Conservation (phyloP, 2,113 vertebrate genomes). For the Cyprinodon brontotheroides region DNA sequence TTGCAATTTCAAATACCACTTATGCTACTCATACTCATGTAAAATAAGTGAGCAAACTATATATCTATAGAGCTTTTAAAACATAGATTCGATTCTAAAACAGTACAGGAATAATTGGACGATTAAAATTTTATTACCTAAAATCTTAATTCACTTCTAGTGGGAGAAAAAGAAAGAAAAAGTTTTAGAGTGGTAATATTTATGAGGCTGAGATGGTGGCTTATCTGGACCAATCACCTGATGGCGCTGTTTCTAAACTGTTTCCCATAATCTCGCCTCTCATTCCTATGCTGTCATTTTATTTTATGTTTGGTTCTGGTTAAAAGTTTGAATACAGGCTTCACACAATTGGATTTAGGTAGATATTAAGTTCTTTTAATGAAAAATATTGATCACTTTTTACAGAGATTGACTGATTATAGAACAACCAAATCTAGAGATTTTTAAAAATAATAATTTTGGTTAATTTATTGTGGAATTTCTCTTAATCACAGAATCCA, state of each 20-base stretch:
- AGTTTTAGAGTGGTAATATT: slow-evolving; percentile 26
- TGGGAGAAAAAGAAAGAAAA: slow-evolving; percentile 2
- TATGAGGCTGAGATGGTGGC: slow-evolving; percentile 21
- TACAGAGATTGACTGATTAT: not conserved
- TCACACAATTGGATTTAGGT: not conserved
- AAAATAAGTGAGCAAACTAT: slow-evolving; percentile 20
- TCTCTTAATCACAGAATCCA: not conserved
- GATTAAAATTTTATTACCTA: not conserved
- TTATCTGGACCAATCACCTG: slow-evolving; percentile 59
- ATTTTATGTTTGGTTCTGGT: not conserved
- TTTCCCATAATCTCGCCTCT: slow-evolving; percentile 12
- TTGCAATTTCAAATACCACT: not conserved
- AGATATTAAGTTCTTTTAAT: too few relatives aligned
- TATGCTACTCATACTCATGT: not conserved
- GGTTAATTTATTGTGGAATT: not conserved
- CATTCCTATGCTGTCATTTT: not conserved
- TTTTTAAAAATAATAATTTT: not conserved
- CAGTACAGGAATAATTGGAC: not conserved
- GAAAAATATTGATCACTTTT: not conserved
- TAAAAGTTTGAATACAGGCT: not conserved
- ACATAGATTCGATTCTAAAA: not conserved
- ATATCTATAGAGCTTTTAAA: not conserved
- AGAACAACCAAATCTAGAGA: not conserved
- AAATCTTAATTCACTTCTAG: slow-evolving; percentile 22
- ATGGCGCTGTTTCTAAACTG: slow-evolving; percentile 71